Evolutionary conservation across 2,113 vertebrate species (phyloP), one percentile per base, ranked within the genome.

Genomic region (Laticauda laticaudata): DNA sequence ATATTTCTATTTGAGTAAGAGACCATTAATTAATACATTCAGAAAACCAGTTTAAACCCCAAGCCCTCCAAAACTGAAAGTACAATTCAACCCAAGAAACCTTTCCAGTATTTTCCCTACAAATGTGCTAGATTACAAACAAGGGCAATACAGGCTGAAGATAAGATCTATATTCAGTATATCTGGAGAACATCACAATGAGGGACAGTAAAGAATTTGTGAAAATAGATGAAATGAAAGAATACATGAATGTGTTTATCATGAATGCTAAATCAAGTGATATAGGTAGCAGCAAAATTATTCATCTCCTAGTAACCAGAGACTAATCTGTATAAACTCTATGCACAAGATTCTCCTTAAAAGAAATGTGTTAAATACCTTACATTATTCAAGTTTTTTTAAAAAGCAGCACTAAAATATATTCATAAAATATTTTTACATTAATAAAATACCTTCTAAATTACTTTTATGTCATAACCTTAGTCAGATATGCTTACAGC

Each of bases 291-390:
- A 88, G 87, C 54, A 92, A 88, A 61, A 54, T 0, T 1, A 14
- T 81, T 39, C 2, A 43, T 89, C 43, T 64, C 53, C 88, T 87
- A 5, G 24, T 45, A 64, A 14, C 20, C 0, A 59, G 5, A 91
- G 23, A 14, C 48, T 23, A 61, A 94, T 51, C 34, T 90, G 94
- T 96, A 94, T 45, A 92, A 95, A 92, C 0, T 51, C 45, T 21
- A 48, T 93, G 69, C 23, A n/a, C n/a, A 93, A 90, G 87, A 53
- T 54, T 90, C 54, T 0, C 0, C 0, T 34, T 21, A 43, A 43
- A 90, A 92, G 89, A 93, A 75, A 93, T 94, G 94, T 88, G 34
- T 3, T 0, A 14, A 94, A 18, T 64, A 90, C 10, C 69, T 89
- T 93, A 59, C 24, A 14, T 53, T n/a, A 18, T 92, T 54, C 1